Evolutionary conservation across 2,888 invertebrate species (phyloP).

Genomic region (Pecten maximus): DNA sequence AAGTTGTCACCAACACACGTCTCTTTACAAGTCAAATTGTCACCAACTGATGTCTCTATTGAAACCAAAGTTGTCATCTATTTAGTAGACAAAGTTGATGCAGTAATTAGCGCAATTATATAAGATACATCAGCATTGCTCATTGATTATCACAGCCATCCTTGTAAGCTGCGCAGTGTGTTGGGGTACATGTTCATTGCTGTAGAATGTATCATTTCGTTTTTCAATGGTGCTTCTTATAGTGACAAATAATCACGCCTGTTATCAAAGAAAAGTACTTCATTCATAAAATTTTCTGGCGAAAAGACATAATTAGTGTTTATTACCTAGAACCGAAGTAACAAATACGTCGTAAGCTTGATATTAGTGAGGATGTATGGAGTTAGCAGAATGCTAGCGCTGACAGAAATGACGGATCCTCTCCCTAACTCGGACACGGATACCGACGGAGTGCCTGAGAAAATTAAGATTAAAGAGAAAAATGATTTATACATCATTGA

Average conservation of each 20-base stretch:
- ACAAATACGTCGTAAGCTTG: neutral
- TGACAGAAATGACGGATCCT: neutral
- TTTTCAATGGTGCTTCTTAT: neutral
- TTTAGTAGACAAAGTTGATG: too few relatives aligned
- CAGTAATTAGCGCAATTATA: too few relatives aligned
- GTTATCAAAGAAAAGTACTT: neutral
- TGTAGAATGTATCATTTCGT: neutral
- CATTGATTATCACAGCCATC: too few relatives aligned
- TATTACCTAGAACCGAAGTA: neutral
- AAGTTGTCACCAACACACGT: too few relatives aligned
- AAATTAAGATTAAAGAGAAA: slow-evolving; percentile 29
- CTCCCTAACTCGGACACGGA: neutral
- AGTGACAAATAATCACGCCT: neutral
- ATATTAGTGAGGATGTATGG: neutral
- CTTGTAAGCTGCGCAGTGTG: too few relatives aligned
- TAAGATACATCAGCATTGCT: too few relatives aligned
- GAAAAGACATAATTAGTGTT: neutral
- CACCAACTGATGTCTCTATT: too few relatives aligned
- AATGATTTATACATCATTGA: neutral
- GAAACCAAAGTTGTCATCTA: too few relatives aligned
- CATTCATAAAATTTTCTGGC: neutral
- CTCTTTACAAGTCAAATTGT: too few relatives aligned
- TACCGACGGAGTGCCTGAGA: neutral
- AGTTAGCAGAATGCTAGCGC: neutral
- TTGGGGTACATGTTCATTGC: too few relatives aligned